Conservation (phyloP, 2,797 vertebrate species). For the Pseudochirops corinnae region DNA sequence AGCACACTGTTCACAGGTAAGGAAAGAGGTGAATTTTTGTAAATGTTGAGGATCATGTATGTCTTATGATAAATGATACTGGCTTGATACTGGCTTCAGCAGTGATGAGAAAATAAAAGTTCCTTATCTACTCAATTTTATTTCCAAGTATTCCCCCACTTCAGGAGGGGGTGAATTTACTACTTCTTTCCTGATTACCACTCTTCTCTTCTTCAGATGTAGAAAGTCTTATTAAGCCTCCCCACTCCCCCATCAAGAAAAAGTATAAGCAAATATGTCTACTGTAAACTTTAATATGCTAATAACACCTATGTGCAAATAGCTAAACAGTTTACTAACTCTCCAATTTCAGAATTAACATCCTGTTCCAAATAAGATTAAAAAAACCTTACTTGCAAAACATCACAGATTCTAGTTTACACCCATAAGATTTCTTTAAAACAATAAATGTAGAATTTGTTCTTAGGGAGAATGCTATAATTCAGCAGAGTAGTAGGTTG, state of each 20-base stretch:
- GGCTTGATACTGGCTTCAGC: neutral
- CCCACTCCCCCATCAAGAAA: neutral
- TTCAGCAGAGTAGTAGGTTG: neutral
- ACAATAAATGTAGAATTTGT: conserved; percentile 46
- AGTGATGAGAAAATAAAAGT: neutral
- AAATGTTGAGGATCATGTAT: neutral
- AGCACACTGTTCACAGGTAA: neutral
- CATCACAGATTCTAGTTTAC: conserved; percentile 45
- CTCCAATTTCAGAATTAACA: conserved; percentile 30
- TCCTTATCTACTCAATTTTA: neutral
- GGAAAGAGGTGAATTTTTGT: neutral
- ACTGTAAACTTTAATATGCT: conserved; percentile 30
- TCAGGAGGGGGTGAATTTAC: neutral
- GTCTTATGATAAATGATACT: neutral
- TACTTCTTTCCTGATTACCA: neutral
- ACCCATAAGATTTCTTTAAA: conserved; percentile 24
- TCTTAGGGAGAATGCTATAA: conserved; percentile 16
- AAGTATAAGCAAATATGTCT: conserved; percentile 25
- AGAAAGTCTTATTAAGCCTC: neutral
- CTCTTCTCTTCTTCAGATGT: neutral
- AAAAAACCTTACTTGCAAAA: conserved; percentile 31
- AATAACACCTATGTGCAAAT: conserved; percentile 11
- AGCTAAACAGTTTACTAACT: conserved; percentile 20
- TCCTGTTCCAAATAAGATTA: conserved; percentile 35
- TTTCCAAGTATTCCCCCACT: neutral